Base-by-base conservation (phyloP, 1,140 invertebrate genomes). In the Manduca sexta region DNA sequence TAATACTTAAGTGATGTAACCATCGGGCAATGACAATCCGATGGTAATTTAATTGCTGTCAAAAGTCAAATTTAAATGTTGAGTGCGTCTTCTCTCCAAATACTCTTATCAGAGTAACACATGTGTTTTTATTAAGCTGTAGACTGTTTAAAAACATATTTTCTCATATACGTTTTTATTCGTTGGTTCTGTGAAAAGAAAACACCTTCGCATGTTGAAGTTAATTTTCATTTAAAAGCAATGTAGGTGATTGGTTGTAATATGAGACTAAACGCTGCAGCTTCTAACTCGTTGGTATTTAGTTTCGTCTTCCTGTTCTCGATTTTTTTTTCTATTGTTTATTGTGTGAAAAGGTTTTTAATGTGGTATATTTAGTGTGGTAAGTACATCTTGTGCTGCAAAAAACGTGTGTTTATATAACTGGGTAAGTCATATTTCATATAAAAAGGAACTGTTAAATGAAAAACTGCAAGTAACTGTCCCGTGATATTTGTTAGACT, bases 41-140 rank as follows among this genome's bases (percentile, higher is more conserved):
- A 72, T 73, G 75, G 73, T 79, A 79, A 82, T 79, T 79, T 65
- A 60, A 78, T 59, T 37, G 52, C 68, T 75, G 61, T 70, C 62
- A 63, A 68, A 26, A 43, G 18, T 42, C 41, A 17, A 43, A 69
- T 51, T 60, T 42, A 17, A 15, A 33, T 38, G 16, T 52, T 31
- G 21, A 52, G 40, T 54, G 44, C 13, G 21, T 31, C 41, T 31
- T 43, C 15, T 39, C 15, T 17, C 15, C 18, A 21, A 29, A 37
- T 14, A 34, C 42, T 30, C 17, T 34, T 52, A 52, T 45, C 35
- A 11, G 1, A 33, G 12, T 41, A 33, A 16, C 18, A 48, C 45
- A 48, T 48, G 35, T 40, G 45, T 26, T 40, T 40, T 40, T 35
- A 40, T 30, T 43, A 30, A 13, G 26, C 14, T 14, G 10, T 43